Conservation (phyloP, 2,797 vertebrate species). For the Dipus sagitta region DNA sequence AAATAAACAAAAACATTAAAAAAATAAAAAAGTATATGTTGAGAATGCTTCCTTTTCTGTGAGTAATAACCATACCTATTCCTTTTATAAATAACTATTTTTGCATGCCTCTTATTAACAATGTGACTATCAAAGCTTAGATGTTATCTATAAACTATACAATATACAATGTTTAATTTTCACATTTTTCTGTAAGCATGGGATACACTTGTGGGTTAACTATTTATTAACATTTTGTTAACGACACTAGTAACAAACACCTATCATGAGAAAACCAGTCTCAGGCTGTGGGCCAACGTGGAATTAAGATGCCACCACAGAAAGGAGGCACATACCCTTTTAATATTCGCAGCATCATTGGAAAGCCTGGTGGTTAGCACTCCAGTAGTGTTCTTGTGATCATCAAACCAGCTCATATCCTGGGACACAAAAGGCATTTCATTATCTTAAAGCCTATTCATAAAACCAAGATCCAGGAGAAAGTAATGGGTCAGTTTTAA, state of each 20-base stretch:
- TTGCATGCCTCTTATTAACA: not conserved
- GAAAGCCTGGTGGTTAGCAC: constrained; percentile 96
- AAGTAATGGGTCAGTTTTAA: not conserved
- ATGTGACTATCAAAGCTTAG: not conserved
- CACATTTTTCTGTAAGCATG: not conserved
- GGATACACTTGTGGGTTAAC: not conserved
- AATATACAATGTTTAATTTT: constrained; percentile 6
- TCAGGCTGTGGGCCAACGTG: not conserved
- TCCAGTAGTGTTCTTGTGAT: constrained; percentile 94
- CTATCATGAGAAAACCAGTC: not conserved
- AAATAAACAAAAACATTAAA: too few relatives aligned
- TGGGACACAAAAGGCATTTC: constrained; percentile 81
- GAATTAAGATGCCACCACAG: not conserved
- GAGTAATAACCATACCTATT: not conserved
- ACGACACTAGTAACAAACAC: not conserved
- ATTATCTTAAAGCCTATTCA: not conserved
- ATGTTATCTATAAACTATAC: not conserved
- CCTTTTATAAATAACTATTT: constrained; percentile 34
- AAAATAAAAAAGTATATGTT: not conserved
- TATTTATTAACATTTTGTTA: not conserved
- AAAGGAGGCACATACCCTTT: constrained; percentile 91
- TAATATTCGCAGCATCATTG: constrained; percentile 96
- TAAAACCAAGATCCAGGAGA: not conserved
- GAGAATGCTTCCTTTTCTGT: not conserved
- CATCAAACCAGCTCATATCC: constrained; percentile 96